These are phyloP conservation scores for Hepsetus odoe DNA, from an alignment of 2,113 vertebrate species.

Conservation along the genomic window DNA sequence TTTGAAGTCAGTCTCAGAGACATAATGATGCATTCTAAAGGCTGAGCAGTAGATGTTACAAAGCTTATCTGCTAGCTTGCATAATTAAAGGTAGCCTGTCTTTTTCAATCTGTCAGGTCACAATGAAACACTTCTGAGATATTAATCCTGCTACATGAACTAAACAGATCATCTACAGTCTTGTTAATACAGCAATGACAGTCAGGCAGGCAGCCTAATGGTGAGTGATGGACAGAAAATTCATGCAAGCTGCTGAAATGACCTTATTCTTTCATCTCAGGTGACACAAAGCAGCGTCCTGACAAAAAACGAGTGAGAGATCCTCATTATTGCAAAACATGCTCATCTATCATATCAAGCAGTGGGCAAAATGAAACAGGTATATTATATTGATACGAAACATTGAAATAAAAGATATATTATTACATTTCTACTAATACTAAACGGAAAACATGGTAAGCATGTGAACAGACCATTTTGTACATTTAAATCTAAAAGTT, in stretches of 20 bases:
- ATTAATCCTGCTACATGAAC: not conserved
- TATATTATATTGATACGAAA: too few relatives aligned
- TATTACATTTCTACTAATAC: too few relatives aligned
- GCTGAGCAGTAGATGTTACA: too few relatives aligned
- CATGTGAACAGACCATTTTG: too few relatives aligned
- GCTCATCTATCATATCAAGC: slow-evolving; percentile 56
- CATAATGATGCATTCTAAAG: too few relatives aligned
- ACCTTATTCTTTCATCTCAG: slow-evolving; percentile 39
- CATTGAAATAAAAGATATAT: too few relatives aligned
- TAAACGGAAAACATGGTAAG: too few relatives aligned
- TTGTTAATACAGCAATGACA: not conserved
- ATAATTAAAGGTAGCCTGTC: not conserved
- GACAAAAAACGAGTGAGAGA: slow-evolving; percentile 43
- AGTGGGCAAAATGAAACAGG: not conserved
- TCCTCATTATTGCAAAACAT: slow-evolving; percentile 51
- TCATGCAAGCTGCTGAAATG: not conserved
- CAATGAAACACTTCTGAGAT: not conserved
- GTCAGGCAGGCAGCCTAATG: slow-evolving; percentile 10
- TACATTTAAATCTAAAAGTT: too few relatives aligned
- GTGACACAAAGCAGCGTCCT: slow-evolving; percentile 18
- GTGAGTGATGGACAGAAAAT: not conserved
- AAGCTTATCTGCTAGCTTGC: too few relatives aligned
- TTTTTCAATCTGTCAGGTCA: not conserved
- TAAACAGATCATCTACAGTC: not conserved
- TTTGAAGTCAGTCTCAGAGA: too few relatives aligned